These are phyloP conservation scores for Lasioglossum morio DNA, from an alignment of 2,888 invertebrate species.

Conservation along the genomic window DNA sequence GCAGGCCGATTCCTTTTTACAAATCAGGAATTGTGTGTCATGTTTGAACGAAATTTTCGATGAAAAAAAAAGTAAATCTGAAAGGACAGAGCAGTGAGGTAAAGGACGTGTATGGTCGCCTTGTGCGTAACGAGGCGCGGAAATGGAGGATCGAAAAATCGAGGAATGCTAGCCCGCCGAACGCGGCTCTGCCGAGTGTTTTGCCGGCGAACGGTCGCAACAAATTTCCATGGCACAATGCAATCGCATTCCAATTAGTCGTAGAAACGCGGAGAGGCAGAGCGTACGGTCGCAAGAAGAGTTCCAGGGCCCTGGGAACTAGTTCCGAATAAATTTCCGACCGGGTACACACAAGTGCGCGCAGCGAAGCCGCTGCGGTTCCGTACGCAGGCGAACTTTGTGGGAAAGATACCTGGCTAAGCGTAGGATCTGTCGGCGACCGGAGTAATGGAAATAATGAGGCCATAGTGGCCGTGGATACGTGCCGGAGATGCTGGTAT, in stretches of 20 bases:
- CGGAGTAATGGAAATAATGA: constrained; percentile 78
- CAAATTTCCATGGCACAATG: constrained; percentile 7
- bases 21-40: too few species aligned
- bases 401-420: constrained; percentile 53
- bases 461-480: constrained; percentile 72
- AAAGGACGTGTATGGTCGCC: too few species aligned
- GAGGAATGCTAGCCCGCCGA: background rate
- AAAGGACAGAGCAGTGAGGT: too few species aligned
- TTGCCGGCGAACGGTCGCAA: background rate
- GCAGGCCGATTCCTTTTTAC: constrained; percentile 16
- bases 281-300: constrained; percentile 17
- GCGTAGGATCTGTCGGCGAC: constrained; percentile 69
- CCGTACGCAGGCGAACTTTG: constrained; percentile 53
- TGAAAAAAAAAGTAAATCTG: too few species aligned
- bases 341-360: background rate
- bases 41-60: too few species aligned
- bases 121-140: background rate
- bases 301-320: constrained; percentile 20
- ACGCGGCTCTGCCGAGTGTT: background rate
- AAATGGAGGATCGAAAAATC: background rate
- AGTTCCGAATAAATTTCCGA: constrained; percentile 48
- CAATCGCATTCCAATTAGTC: constrained; percentile 35
- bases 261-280: background rate
- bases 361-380: constrained; percentile 32
- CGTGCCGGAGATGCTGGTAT: constrained; percentile 68